phyloP scores from a whole-genome alignment of 2,888 invertebrate genomes.

The Laspeyria flexula region DNA sequence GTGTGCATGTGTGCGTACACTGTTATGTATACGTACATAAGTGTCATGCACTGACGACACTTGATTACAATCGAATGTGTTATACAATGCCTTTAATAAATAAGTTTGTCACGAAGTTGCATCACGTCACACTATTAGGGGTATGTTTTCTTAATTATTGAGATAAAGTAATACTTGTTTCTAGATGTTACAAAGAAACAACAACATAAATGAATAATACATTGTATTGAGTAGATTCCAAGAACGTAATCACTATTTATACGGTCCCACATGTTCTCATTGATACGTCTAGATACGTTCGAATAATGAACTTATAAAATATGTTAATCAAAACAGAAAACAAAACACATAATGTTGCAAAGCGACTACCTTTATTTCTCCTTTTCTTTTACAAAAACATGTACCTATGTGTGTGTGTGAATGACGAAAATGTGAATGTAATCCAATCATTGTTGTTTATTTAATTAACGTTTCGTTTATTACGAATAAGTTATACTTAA shows the following conservation, averaged over 20 bases:
- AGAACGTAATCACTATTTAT: slow-evolving; percentile 7
- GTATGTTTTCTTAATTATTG: slow-evolving; percentile 45
- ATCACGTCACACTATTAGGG: slow-evolving; percentile 41
- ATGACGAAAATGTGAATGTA: slow-evolving; percentile 3
- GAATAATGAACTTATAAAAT: slow-evolving; percentile 4
- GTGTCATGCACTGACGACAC: slow-evolving; percentile 70
- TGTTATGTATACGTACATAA: slow-evolving; percentile 39
- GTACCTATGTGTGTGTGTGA: not conserved
- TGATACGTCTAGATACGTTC: slow-evolving; percentile 13
- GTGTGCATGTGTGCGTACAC: not conserved
- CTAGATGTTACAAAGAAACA: slow-evolving; percentile 30
- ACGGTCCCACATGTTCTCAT: slow-evolving; percentile 16
- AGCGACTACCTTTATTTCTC: too few relatives aligned
- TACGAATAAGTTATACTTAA: not conserved
- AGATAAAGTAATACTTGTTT: slow-evolving; percentile 33
- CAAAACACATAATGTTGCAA: not conserved
- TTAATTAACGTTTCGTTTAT: not conserved
- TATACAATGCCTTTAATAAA: slow-evolving; percentile 70
- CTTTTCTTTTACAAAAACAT: too few relatives aligned
- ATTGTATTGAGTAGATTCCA: too few relatives aligned
- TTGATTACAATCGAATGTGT: slow-evolving; percentile 71
- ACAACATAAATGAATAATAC: too few relatives aligned
- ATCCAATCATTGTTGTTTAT: not conserved
- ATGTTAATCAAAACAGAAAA: slow-evolving; percentile 2
- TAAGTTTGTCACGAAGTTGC: slow-evolving; percentile 50